Evolutionary conservation across 2,797 vertebrate genomes (phyloP).

Genomic region (Hippopotamyrus pictus): DNA sequence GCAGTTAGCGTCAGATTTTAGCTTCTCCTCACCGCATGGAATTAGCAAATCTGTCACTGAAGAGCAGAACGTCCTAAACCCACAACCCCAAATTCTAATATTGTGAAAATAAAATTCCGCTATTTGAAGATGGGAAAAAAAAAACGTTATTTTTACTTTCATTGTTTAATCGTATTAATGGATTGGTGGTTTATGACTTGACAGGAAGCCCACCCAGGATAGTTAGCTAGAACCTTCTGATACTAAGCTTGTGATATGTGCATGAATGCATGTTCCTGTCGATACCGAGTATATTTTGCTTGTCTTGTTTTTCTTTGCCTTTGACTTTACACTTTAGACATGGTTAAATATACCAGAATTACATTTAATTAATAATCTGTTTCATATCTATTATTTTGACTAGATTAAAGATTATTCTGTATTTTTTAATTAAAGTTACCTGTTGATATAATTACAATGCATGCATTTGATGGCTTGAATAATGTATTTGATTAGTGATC

Average conservation of each 20-base stretch:
- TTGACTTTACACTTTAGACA: neutral
- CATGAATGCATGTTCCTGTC: slow-evolving; percentile 44
- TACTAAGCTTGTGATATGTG: slow-evolving; percentile 34
- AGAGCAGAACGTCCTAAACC: neutral
- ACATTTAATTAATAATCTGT: neutral
- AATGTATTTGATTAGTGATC: neutral
- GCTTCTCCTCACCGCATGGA: slow-evolving; percentile 14
- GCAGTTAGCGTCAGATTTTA: neutral
- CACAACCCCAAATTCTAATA: neutral
- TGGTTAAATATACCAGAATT: neutral
- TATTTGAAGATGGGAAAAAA: neutral
- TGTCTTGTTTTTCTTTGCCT: neutral
- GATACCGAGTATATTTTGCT: neutral
- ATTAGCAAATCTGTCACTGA: neutral
- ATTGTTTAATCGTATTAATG: neutral
- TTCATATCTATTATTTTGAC: neutral
- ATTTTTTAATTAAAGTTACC: slow-evolving; percentile 1
- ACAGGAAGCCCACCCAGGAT: neutral
- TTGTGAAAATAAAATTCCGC: neutral
- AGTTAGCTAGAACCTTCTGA: slow-evolving; percentile 23
- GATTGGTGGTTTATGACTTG: slow-evolving; percentile 7
- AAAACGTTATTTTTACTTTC: neutral
- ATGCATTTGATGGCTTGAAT: neutral
- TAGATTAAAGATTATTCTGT: neutral
- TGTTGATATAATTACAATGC: neutral